A percentile compares a stretch with the other conserved stretches of the same genome.
phyloP scores from a whole-genome alignment of 2,797 vertebrate genomes.

The Falco columbarius region DNA sequence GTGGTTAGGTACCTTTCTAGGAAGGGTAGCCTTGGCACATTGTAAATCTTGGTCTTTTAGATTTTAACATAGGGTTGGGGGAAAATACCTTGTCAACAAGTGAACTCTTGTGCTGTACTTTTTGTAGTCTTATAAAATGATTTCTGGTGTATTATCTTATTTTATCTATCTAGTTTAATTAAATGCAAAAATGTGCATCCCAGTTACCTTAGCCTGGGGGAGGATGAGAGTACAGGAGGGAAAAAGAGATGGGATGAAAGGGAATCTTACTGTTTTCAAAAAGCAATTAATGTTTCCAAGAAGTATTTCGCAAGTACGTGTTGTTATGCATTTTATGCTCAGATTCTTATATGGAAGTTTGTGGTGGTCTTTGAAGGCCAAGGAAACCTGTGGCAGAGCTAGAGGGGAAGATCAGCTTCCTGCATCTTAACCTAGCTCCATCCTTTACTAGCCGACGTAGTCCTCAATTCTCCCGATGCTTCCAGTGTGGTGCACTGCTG shows the following conservation, averaged over 20 bases:
- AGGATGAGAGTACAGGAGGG: neutral
- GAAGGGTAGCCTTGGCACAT: neutral
- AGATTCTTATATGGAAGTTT: neutral
- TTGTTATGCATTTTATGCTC: neutral
- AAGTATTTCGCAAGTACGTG: neutral
- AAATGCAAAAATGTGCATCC: neutral
- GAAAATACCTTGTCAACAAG: neutral
- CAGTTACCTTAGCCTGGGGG: neutral
- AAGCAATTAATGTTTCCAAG: neutral
- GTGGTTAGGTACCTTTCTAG: neutral
- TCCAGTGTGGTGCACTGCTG: fast-evolving
- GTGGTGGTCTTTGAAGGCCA: neutral
- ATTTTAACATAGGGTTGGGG: neutral
- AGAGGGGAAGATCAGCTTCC: neutral
- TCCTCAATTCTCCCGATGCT: neutral
- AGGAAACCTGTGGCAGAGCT: neutral
- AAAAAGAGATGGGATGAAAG: neutral
- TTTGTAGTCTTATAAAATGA: neutral
- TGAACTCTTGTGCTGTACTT: neutral
- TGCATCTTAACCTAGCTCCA: neutral
- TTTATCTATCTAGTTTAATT: neutral
- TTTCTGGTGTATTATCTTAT: neutral
- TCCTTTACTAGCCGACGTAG: neutral
- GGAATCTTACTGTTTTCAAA: neutral
- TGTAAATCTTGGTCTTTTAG: neutral